Evolutionary conservation across 2,888 invertebrate species (phyloP).

Genomic region (Frankliniella intonsa): DNA sequence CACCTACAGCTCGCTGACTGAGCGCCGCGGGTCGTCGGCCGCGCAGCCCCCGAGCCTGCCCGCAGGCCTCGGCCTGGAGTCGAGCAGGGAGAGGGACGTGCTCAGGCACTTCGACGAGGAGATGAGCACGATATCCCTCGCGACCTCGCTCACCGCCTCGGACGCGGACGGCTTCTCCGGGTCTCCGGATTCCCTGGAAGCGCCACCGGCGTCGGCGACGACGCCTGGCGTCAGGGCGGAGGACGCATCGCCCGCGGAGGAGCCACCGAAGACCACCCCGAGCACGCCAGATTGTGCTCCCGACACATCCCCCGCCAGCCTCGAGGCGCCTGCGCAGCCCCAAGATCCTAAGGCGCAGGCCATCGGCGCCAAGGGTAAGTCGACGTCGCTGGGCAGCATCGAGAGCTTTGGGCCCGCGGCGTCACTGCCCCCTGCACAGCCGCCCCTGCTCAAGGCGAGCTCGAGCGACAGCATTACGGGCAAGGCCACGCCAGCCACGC

Average conservation of each 20-base stretch:
- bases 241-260: neutral
- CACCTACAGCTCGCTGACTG: neutral
- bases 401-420: neutral
- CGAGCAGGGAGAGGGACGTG: neutral
- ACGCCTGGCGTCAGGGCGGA: no score
- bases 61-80: neutral
- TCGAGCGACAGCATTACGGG: neutral
- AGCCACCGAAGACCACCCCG: neutral
- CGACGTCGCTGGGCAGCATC: neutral
- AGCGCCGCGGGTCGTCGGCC: neutral
- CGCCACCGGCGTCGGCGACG: neutral
- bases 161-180: neutral
- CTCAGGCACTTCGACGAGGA: slow-evolving; percentile 7
- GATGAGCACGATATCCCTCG: neutral
- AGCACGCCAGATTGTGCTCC: no score
- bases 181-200: neutral
- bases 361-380: neutral
- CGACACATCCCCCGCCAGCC: no score
- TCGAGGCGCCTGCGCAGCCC: neutral
- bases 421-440: neutral
- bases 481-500: neutral
- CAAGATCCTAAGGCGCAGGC: neutral
- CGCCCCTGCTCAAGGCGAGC: neutral
- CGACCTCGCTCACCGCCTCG: neutral
- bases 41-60: neutral